Base-by-base conservation (phyloP, 2,113 vertebrate species). In the Tachuris rubrigastra region DNA sequence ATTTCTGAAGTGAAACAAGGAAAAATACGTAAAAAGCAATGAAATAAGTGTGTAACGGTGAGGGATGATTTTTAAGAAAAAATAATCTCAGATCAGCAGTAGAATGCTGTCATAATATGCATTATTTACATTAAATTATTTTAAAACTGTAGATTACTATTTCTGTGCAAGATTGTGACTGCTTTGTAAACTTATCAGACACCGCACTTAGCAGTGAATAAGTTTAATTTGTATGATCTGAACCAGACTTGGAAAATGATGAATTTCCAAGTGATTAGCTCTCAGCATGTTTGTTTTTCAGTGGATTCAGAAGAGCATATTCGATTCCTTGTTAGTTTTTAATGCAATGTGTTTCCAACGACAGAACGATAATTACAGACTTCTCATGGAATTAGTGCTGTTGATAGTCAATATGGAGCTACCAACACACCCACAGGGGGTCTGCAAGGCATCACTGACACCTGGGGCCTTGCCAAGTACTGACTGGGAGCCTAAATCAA, bases 211-310 rank as follows among this genome's bases (percentile, higher is more conserved):
- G 31, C 74, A 39, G 39, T 14, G 28, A 90, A 10, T 16, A 65
- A 20, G 21, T 55, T 80, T 44, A 25, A 52, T 66, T 50, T 50
- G 20, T 25, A 71, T 21, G 2, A 56, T 42, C 71, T 56, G 41
- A 92, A 80, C 8, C 49, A 63, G 49, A 30, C 14, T 44, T 33
- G 41, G 65, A 66, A 81, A 89, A 3, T 2, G 4, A 73, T 46
- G 13, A 74, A 55, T 67, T 91, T 71, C 84, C 50, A 77, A 76
- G 37, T 20, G 49, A 94, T 66, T 58, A 92, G n/a, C 72, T 89
- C 87, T 69, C 55, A 74, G 65, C 60, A 37, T 7, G 13, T 75
- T 80, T 73, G 44, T 9, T 85, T 58, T 71, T 7, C 59, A 47
- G 58, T 28, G 59, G 22, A 41, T 60, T 69, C 65, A 73, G 69